phyloP scores from a whole-genome alignment of 2,797 vertebrate genomes.

The Dendrocincla fuliginosa region DNA sequence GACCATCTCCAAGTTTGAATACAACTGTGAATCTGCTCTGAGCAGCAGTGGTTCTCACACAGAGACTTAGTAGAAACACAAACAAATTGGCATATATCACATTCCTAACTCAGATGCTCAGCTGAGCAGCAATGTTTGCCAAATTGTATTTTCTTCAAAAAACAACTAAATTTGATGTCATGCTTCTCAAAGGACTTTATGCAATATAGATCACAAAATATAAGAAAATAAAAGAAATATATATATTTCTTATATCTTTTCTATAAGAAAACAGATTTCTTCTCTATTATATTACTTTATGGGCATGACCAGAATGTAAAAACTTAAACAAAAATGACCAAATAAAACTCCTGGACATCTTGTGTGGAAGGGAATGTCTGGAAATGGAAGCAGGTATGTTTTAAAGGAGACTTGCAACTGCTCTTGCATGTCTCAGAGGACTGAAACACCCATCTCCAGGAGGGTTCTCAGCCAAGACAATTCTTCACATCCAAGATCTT shows the following conservation, averaged over 20 bases:
- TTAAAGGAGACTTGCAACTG: not conserved
- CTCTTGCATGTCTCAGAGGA: not conserved
- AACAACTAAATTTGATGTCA: not conserved
- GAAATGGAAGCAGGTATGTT: not conserved
- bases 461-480: not conserved
- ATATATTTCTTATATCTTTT: too few relatives aligned
- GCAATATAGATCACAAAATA: not conserved
- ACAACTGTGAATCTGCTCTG: not conserved
- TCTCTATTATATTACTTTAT: not conserved
- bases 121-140: not conserved
- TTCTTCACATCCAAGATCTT: not conserved
- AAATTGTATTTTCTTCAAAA: not conserved
- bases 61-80: too few relatives aligned
- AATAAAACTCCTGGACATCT: not conserved
- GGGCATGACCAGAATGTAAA: not conserved
- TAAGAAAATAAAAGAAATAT: not conserved
- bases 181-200: not conserved
- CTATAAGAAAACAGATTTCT: not conserved
- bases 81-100: too few relatives aligned
- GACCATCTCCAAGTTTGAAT: not conserved
- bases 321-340: not conserved
- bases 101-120: not conserved
- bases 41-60: not conserved
- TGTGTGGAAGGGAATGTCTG: not conserved
- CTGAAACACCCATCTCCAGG: not conserved